These are phyloP conservation scores for Timandra comae DNA, from an alignment of 2,888 invertebrate species.

Conservation along the genomic window DNA sequence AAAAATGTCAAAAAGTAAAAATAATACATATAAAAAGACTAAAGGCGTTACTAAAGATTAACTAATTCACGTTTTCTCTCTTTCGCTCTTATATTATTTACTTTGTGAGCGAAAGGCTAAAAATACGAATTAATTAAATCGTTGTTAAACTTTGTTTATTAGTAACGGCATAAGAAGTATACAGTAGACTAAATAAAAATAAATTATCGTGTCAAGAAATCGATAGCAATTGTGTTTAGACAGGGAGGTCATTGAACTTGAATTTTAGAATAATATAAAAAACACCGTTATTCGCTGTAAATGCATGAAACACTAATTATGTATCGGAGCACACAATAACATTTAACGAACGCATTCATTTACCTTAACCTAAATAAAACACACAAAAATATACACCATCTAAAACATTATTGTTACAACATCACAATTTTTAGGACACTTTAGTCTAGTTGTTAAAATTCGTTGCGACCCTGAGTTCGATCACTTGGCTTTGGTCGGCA, in stretches of 20 bases:
- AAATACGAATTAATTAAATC: too few species aligned
- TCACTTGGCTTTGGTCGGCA: conserved; percentile 37
- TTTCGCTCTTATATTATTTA: too few species aligned
- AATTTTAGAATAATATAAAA: too few species aligned
- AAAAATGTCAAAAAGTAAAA: conserved; percentile 58
- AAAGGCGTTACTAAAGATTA: too few species aligned
- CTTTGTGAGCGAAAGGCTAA: too few species aligned
- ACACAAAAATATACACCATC: conserved; percentile 73
- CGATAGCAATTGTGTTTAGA: too few species aligned
- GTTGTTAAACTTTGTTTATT: too few species aligned
- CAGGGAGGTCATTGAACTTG: conserved; percentile 17
- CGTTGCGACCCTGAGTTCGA: conserved; percentile 62
- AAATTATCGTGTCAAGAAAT: too few species aligned
- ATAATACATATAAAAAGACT: conserved; percentile 48
- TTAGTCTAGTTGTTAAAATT: conserved; percentile 67
- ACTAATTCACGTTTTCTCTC: too few species aligned
- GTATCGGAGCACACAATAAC: conserved; percentile 44
- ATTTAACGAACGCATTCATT: conserved; percentile 62
- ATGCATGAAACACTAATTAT: conserved; percentile 10
- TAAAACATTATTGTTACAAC: conserved; percentile 74
- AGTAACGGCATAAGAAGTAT: too few species aligned
- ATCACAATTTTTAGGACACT: conserved; percentile 73
- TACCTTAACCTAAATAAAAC: conserved; percentile 66
- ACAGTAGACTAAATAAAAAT: too few species aligned
- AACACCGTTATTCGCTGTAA: too few species aligned